Evolutionary conservation across 2,888 invertebrate species (phyloP), one percentile per base, ranked within the genome.

Genomic region (Oscheius myriophilus): DNA sequence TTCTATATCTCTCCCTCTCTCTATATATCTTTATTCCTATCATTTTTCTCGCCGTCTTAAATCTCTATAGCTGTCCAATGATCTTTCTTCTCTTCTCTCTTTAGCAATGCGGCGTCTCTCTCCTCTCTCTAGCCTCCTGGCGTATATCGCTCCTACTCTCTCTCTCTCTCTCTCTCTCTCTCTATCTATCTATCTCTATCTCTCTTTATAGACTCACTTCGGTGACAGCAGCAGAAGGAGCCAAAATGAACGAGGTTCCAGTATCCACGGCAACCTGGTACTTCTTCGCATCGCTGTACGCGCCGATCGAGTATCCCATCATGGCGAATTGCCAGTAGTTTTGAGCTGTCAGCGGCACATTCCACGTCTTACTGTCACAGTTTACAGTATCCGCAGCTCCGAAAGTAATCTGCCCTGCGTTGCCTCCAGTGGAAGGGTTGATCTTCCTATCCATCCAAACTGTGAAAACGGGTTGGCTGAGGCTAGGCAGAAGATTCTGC

Each of bases 401-500:
- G 73, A 80, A 81, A 67, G 82, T 82, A 79, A 83, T 78, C 45
- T 6, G 33, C 3, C 33, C 33, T 7, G 43, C 68, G 58, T 63
- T 46, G 45, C 42, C 43, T 1, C 59, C 59, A 16, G 26, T 11
- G 42, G 42, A 11, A 7, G 39, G 39, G n/a, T 21, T 21, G 42
- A 59, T 59, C 67, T 69, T 72, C 43, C 77, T 74, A 70, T 82
- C 94, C 69, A 98, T 90, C 87, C 95, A 98, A 89, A 97, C 97
- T 26, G 96, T 95, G 89, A 98, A 97, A 54, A 96, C 88, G 0
- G 94, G 92, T 79, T 90, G 86, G n/a, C 82, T 76, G 2, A 88
- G 79, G 88, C 96, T 95, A 52, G 90, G 89, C 70, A 93, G 90
- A 93, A 96, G 93, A 87, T 92, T 92, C 88, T 96, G 92, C 88